Conservation (phyloP, 2,113 vertebrate genomes). For the Acrocephalus arundinaceus region DNA sequence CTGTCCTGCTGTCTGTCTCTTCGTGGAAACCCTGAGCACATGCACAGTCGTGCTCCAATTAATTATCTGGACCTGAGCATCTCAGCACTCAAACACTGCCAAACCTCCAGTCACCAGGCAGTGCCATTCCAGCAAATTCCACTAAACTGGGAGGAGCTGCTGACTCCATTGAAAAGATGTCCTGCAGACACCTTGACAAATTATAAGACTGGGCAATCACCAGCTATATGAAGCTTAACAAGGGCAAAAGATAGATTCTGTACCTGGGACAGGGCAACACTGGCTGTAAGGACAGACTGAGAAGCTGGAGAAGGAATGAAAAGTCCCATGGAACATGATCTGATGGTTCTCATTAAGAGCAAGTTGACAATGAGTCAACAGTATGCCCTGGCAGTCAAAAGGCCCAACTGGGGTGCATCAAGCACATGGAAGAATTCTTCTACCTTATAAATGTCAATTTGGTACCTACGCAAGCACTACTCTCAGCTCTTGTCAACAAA, state of each 20-base stretch:
- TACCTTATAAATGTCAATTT: not conserved
- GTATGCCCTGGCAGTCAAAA: not conserved
- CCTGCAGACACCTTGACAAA: not conserved
- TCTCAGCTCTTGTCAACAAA: not conserved
- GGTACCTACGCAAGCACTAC: rapidly evolving
- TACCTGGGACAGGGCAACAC: not conserved
- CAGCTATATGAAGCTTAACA: not conserved
- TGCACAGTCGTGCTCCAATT: not conserved
- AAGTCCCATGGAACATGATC: not conserved
- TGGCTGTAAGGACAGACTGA: not conserved
- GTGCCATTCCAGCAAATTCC: not conserved
- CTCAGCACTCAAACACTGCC: not conserved
- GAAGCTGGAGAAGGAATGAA: not conserved
- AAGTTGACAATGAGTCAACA: not conserved
- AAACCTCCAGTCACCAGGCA: not conserved
- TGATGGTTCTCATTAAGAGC: not conserved
- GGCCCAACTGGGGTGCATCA: not conserved
- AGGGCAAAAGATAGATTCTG: not conserved
- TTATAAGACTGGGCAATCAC: not conserved
- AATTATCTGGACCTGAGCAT: not conserved
- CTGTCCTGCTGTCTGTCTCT: not conserved
- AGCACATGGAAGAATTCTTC: not conserved
- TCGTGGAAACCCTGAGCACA: not conserved
- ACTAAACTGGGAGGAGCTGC: not conserved
- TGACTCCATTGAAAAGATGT: not conserved